Evolutionary conservation across 2,113 vertebrate genomes (phyloP).

Genomic region (Pelvicachromis taeniatus): DNA sequence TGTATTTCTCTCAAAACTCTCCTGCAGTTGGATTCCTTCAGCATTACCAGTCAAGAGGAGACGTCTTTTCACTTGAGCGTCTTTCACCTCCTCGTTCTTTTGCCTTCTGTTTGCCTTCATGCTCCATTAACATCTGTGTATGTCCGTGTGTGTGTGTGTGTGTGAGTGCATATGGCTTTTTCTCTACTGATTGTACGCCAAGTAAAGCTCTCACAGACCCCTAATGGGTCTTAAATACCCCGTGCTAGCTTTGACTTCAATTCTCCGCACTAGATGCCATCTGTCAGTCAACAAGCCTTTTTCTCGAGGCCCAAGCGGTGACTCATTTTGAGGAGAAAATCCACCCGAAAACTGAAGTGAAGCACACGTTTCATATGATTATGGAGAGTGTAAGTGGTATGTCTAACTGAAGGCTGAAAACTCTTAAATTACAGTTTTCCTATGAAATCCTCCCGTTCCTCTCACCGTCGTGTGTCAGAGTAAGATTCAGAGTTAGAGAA

Average conservation of each 20-base stretch:
- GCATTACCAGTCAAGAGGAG: not conserved
- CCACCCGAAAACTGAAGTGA: slow-evolving; percentile 20
- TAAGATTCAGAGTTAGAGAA: not conserved
- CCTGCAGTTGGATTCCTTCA: not conserved
- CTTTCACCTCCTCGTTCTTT: slow-evolving; percentile 42
- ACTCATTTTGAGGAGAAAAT: slow-evolving; percentile 20
- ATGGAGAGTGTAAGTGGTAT: not conserved
- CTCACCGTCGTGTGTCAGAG: not conserved
- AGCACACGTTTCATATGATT: not conserved
- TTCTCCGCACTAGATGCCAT: slow-evolving; percentile 43
- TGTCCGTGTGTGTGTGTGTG: not conserved
- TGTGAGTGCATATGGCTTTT: slow-evolving; percentile 9
- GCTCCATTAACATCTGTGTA: slow-evolving; percentile 45
- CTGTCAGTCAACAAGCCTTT: slow-evolving; percentile 56
- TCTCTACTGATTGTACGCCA: slow-evolving; percentile 30
- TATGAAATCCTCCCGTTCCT: not conserved
- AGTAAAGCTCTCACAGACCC: slow-evolving; percentile 51
- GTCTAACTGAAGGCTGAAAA: not conserved
- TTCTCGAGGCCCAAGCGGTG: not conserved
- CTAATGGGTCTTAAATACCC: slow-evolving; percentile 68
- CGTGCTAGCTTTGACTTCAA: slow-evolving; percentile 43
- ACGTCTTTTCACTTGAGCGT: slow-evolving; percentile 11
- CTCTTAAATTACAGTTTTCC: not conserved
- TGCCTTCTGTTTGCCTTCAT: slow-evolving; percentile 44
- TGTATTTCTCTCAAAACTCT: not conserved